phyloP scores from a whole-genome alignment of 1,140 invertebrate genomes.

The Schmidtea mediterranea region DNA sequence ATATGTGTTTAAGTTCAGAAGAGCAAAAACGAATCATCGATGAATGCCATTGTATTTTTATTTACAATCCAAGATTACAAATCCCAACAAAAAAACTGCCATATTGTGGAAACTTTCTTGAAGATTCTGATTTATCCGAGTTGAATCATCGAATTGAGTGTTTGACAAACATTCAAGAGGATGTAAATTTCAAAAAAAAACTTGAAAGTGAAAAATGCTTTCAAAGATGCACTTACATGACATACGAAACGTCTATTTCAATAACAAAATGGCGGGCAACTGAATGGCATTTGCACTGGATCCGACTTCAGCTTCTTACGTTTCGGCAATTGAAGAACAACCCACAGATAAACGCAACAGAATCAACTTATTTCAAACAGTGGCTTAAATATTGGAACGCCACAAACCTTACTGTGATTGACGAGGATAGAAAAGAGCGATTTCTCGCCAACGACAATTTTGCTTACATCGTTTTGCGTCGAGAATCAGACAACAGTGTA shows the following conservation, averaged over 20 bases:
- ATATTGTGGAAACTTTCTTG: conserved; percentile 1
- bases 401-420: conserved; percentile 1
- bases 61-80: conserved; percentile 3
- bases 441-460: neutral
- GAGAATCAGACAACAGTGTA: neutral
- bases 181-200: neutral
- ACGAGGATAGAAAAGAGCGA: neutral
- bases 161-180: neutral
- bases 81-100: neutral
- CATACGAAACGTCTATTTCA: neutral
- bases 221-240: neutral
- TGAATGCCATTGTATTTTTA: neutral
- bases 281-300: conserved; percentile 6
- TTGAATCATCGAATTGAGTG: neutral
- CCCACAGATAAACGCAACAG: neutral
- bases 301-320: neutral
- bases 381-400: neutral
- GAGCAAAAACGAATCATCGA: neutral
- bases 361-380: too few relatives aligned
- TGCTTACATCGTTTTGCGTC: conserved; percentile 3
- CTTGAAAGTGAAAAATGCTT: neutral
- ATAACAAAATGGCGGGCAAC: conserved; percentile 4
- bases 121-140: neutral
- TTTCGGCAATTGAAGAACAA: neutral
- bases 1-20: neutral